Evolutionary conservation across 2,888 invertebrate species (phyloP).

Genomic region (Drosophila pegasa): DNA sequence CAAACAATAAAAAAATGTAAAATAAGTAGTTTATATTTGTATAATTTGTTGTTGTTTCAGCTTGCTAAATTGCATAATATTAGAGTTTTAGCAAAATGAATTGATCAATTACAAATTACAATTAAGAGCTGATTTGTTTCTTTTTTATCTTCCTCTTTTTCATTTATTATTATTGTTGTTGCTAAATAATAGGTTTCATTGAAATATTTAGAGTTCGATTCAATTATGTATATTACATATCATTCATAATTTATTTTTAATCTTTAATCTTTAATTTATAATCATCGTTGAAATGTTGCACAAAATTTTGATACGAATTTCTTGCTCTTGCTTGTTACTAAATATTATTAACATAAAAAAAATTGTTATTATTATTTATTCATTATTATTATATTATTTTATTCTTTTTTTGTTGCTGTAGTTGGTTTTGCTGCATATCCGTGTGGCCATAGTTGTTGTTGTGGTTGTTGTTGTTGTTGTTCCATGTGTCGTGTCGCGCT

Average conservation of each 20-base stretch:
- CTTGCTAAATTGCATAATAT: constrained; percentile 22
- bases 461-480: constrained; percentile 20
- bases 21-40: constrained; percentile 23
- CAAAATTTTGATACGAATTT: constrained; percentile 43
- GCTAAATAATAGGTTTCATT: constrained; percentile 34
- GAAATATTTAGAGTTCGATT: constrained; percentile 14
- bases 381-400: constrained; percentile 25
- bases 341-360: constrained; percentile 33
- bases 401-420: constrained; percentile 40
- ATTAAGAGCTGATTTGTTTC: constrained; percentile 38
- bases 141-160: background rate
- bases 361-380: constrained; percentile 31
- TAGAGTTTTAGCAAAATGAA: constrained; percentile 30
- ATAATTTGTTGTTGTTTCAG: constrained; percentile 14
- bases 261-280: constrained; percentile 24
- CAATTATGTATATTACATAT: constrained; percentile 52
- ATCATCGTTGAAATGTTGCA: constrained; percentile 56
- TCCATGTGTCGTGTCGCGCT: constrained; percentile 26
- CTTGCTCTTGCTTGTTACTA: constrained; percentile 18
- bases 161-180: constrained; percentile 4
- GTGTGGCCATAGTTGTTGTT: constrained; percentile 33
- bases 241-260: constrained; percentile 43
- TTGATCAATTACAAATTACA: constrained; percentile 24
- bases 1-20: constrained; percentile 18
- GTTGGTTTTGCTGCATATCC: constrained; percentile 25